Evolutionary conservation across 1,140 invertebrate species (phyloP).

Genomic region (Zaprionus davidi): DNA sequence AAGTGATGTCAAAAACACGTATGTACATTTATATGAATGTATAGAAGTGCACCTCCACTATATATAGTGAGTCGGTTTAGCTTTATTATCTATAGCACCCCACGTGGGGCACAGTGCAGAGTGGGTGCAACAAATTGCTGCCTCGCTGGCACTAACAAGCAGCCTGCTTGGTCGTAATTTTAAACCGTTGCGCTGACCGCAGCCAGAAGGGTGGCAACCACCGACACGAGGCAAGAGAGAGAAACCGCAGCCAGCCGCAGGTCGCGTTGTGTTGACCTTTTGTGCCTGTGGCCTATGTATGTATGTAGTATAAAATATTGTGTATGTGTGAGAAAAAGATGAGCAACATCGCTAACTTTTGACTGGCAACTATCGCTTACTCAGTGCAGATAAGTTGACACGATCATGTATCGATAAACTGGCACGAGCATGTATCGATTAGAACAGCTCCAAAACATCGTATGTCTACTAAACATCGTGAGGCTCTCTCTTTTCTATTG

Average conservation of each 20-base stretch:
- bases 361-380: not conserved
- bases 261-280: constrained; percentile 68
- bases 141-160: constrained; percentile 43
- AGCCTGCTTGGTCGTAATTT: constrained; percentile 54
- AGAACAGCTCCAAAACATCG: not conserved
- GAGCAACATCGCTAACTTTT: not conserved
- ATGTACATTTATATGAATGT: not conserved
- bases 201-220: constrained; percentile 13
- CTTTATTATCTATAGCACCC: constrained; percentile 35
- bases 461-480: not conserved
- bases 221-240: constrained; percentile 9
- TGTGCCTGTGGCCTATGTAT: not conserved
- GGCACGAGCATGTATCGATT: not conserved
- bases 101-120: not conserved
- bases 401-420: not conserved
- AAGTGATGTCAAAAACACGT: not conserved
- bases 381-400: no score
- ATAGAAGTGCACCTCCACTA: not conserved
- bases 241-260: constrained; percentile 42
- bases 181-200: constrained; percentile 63
- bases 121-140: constrained; percentile 29
- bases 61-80: constrained; percentile 10
- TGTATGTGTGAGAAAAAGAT: constrained; percentile 1
- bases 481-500: not conserved
- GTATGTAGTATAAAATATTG: not conserved